Percentiles rank a stretch among this genome's conserved stretches.
These are phyloP conservation scores for Drosophila nigrodunni DNA, from an alignment of 1,140 invertebrate genomes.

Conservation along the genomic window DNA sequence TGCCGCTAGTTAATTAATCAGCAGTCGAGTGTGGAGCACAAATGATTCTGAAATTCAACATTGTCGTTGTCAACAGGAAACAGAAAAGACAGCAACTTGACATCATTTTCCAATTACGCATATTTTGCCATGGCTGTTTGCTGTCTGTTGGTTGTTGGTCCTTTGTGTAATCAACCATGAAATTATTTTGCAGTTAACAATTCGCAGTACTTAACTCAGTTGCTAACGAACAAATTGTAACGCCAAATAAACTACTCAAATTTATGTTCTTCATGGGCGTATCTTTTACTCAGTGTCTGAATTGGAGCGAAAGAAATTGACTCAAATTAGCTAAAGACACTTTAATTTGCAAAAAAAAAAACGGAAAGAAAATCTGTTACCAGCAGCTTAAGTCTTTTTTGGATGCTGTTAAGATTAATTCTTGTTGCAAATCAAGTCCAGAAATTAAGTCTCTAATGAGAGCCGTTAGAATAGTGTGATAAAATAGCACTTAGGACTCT, in stretches of 20 bases:
- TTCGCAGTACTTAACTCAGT: background rate
- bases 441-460: no score
- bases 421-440: background rate
- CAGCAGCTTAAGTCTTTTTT: background rate
- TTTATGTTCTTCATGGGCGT: constrained; percentile 26
- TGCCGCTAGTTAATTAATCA: constrained; percentile 79
- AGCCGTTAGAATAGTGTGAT: no score
- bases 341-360: constrained; percentile 15
- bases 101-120: constrained; percentile 74
- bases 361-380: constrained; percentile 2
- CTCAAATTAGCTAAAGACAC: constrained; percentile 38
- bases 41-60: constrained; percentile 9
- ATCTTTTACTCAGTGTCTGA: constrained; percentile 7
- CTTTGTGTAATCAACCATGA: constrained; percentile 65
- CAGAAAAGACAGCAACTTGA: constrained; percentile 45
- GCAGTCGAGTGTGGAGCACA: constrained; percentile 67
- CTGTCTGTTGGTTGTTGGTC: background rate
- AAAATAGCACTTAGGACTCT: no score
- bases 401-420: constrained; percentile 9
- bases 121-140: constrained; percentile 17
- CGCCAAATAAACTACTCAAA: constrained; percentile 55
- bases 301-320: constrained; percentile 24
- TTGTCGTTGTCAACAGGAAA: constrained; percentile 25
- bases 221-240: constrained; percentile 30
- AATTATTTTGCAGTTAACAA: constrained; percentile 56